Conservation (phyloP, 2,797 vertebrate species). For the Okamejei kenojei region DNA sequence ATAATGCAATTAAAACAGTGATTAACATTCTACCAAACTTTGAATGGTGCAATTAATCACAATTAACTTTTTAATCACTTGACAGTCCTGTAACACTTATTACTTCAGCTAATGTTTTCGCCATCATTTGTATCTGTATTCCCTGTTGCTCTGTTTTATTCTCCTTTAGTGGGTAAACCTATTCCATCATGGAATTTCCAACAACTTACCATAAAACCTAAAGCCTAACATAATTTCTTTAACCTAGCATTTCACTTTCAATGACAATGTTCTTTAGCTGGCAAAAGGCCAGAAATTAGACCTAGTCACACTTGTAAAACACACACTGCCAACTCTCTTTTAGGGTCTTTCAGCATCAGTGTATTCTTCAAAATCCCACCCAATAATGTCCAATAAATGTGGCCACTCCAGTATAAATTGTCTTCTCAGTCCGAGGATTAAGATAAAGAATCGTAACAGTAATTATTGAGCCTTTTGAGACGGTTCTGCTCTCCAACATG, state of each 20-base stretch:
- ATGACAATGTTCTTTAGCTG: neutral
- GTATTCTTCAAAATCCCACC: neutral
- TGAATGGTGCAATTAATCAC: no score
- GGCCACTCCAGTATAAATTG: neutral
- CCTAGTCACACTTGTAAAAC: no score
- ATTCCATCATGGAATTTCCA: neutral
- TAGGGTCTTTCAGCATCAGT: neutral
- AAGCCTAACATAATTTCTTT: neutral
- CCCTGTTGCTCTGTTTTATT: neutral
- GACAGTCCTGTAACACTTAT: no score
- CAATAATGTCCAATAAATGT: neutral
- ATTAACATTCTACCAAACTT: no score
- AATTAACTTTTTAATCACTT: no score
- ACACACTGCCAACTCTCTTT: no score
- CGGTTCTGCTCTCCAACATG: neutral
- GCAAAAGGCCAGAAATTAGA: neutral
- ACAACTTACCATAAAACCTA: neutral
- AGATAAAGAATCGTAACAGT: neutral
- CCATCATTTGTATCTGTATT: no score
- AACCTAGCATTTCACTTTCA: neutral
- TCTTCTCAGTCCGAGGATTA: neutral
- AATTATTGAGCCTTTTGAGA: neutral
- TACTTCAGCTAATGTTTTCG: no score
- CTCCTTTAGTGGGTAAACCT: neutral
- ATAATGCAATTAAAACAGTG: no score